A percentile compares a stretch with the other conserved stretches of the same genome.
phyloP scores from a whole-genome alignment of 2,113 vertebrate species.

The Sphaerodactylus townsendi region DNA sequence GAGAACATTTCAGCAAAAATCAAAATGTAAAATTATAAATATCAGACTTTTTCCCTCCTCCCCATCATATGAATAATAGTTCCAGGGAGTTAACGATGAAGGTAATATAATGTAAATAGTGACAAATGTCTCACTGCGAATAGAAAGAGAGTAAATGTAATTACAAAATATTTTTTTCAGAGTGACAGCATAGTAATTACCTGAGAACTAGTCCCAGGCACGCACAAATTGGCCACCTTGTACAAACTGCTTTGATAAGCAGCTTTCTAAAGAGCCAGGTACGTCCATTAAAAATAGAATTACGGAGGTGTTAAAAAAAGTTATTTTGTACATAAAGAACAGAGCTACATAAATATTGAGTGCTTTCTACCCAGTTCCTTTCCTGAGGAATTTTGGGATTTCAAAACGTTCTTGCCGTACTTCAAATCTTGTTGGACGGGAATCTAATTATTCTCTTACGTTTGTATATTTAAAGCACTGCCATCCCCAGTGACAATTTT shows the following conservation, averaged over 20 bases:
- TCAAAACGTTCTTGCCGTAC: not conserved
- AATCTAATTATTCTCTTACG: not conserved
- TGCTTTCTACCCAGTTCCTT: not conserved
- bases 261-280: no score
- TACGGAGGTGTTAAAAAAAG: no score
- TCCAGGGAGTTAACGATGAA: not conserved
- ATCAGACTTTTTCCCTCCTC: not conserved
- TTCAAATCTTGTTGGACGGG: no score
- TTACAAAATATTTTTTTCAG: not conserved
- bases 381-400: not conserved
- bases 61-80: not conserved
- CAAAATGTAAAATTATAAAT: not conserved
- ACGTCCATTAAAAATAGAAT: no score
- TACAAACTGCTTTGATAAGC: not conserved
- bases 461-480: not conserved
- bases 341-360: not conserved
- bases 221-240: not conserved
- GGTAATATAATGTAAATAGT: not conserved
- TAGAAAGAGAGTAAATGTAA: not conserved
- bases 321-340: no score
- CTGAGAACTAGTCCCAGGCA: not conserved
- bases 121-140: not conserved
- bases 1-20: not conserved
- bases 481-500: not conserved
- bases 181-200: not conserved